Evolutionary conservation across 2,888 invertebrate genomes (phyloP), one percentile per base, ranked within the genome.

Genomic region (Ophonus ardosiacus): DNA sequence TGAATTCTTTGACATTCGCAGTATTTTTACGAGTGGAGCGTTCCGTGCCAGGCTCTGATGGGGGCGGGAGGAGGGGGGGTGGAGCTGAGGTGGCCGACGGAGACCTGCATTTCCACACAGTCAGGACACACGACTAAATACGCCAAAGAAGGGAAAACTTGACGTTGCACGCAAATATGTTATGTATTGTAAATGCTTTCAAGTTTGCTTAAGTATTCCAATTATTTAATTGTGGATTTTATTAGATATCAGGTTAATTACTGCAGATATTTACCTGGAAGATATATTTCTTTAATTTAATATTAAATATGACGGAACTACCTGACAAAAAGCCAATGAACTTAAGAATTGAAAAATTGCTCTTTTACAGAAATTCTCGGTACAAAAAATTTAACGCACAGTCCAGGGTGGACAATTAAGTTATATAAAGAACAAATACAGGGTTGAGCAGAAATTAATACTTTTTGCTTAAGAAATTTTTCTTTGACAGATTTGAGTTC

Each of bases 1-100:
- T 83, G 59, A 83, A 83, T 83, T 83, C 83, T 83, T 83, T 83
- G 83, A 83, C 83, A 83, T 83, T 83, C 76, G 68, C 40, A 57
- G 74, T 74, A 83, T 76, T 83, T 83, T 83, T 76, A 83, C 76
- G 83, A 83, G 83, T 83, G 83, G 57, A 57, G 59, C 43, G 21
- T 51, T 71, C 83, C 61, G 83, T 83, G 76, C 83, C 76, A 61
- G 76, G 83, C 59, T 59, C 83, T 17, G 43, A 17, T 15, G 17
- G 43, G 43, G 43, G 7, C n/a, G n/a, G n/a, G n/a, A n/a, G n/a
- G n/a, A n/a, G n/a, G n/a, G n/a, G n/a, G n/a, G n/a, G n/a, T n/a
- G n/a, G n/a, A n/a, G n/a, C 2, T 51, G 13, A 10, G 10, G 43
- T 21, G 63, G 24, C 13, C n/a, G 38, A 56, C 63, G 13, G 13